A percentile compares a stretch with the other conserved stretches of the same genome.
Conservation (phyloP, 2,797 vertebrate species). For the Coregonus sp. region DNA sequence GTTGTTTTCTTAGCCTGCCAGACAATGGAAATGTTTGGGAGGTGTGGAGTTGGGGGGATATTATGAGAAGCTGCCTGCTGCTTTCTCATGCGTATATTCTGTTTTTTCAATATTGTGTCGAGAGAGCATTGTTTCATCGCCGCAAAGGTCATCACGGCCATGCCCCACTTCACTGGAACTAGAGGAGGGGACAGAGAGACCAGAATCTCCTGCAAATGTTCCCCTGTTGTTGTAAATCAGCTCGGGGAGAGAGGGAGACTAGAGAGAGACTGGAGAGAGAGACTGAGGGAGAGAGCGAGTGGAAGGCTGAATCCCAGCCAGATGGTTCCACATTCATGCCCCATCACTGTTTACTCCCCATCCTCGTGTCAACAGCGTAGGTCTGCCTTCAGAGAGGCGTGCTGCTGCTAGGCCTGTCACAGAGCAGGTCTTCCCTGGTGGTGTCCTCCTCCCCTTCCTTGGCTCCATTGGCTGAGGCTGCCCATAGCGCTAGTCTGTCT, state of each 20-base stretch:
- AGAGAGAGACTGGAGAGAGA: too few relatives aligned
- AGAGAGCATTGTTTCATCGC: conserved; percentile 46
- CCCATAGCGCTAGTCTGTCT: too few relatives aligned
- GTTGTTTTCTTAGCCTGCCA: conserved; percentile 36
- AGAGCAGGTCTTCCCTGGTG: conserved; percentile 43
- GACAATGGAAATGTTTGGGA: conserved; percentile 58
- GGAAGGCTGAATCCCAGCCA: too few relatives aligned
- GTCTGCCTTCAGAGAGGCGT: conserved; percentile 26
- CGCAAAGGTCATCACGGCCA: conserved; percentile 11
- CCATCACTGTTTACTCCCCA: conserved; percentile 33
- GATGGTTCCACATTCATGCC: conserved; percentile 26
- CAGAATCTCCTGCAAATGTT: conserved; percentile 36
- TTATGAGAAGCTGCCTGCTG: conserved; percentile 49
- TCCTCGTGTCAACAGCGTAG: conserved; percentile 28
- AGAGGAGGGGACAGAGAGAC: conserved; percentile 34
- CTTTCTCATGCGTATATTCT: conserved; percentile 51
- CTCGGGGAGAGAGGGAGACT: too few relatives aligned
- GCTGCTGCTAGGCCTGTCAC: conserved; percentile 32
- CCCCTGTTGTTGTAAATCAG: neutral
- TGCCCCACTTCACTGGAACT: conserved; percentile 5
- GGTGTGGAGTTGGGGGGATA: conserved; percentile 18
- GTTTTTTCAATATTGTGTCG: conserved; percentile 54
- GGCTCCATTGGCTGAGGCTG: neutral
- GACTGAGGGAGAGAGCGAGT: neutral
- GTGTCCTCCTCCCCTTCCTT: neutral